A percentile compares a stretch with the other conserved stretches of the same genome.
These are phyloP conservation scores for Coecobrya sp. DNA, from an alignment of 2,888 invertebrate genomes.

Conservation along the genomic window DNA sequence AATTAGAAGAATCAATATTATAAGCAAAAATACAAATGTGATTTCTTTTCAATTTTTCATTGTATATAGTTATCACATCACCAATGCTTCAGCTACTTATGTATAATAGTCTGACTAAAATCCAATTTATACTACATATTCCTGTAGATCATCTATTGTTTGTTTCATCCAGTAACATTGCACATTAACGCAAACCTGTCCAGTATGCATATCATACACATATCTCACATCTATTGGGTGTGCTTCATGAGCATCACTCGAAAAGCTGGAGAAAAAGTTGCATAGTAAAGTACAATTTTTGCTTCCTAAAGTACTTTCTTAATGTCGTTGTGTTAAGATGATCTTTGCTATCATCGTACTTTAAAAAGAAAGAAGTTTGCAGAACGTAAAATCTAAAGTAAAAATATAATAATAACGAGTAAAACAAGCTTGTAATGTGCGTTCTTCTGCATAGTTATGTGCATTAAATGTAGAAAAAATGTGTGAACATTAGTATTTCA, in stretches of 20 bases:
- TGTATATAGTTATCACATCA: too few relatives aligned
- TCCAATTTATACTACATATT: too few relatives aligned
- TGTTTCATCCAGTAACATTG: too few relatives aligned
- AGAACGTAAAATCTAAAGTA: constrained; percentile 9
- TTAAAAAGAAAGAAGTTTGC: not conserved
- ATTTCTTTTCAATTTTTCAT: too few relatives aligned
- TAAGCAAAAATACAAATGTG: too few relatives aligned
- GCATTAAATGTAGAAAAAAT: constrained; percentile 37
- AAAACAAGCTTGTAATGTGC: constrained; percentile 4
- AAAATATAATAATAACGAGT: not conserved
- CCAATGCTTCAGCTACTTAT: too few relatives aligned
- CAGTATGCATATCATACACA: not conserved
- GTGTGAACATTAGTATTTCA: constrained; percentile 49
- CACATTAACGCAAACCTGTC: not conserved
- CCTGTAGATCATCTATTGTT: too few relatives aligned
- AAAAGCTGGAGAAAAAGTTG: constrained; percentile 15
- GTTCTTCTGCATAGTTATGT: constrained; percentile 14
- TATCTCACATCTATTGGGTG: not conserved
- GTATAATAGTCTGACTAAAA: too few relatives aligned
- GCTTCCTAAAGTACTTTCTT: constrained; percentile 20
- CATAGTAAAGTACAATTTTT: not conserved
- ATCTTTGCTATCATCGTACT: not conserved
- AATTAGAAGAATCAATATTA: too few relatives aligned
- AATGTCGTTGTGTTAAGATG: not conserved
- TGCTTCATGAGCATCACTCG: not conserved